Conservation (phyloP, 2,113 vertebrate genomes). For the Cyrtonyx montezumae region DNA sequence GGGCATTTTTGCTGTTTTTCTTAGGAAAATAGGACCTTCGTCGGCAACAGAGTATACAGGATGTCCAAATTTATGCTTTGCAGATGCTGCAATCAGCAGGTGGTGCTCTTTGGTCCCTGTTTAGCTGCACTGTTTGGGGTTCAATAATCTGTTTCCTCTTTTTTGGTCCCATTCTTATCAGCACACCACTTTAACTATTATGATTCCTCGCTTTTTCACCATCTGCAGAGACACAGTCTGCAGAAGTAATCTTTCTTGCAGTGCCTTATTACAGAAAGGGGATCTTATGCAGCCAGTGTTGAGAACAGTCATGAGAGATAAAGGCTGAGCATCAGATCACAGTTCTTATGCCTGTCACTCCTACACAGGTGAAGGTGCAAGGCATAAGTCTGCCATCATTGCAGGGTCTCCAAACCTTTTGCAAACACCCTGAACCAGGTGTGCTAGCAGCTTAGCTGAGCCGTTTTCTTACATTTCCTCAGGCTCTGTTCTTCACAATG, state of each 20-base stretch:
- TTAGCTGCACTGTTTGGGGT: background rate
- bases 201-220: background rate
- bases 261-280: background rate
- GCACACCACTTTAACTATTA: fast-evolving
- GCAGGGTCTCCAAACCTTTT: background rate
- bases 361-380: background rate
- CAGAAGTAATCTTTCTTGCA: background rate
- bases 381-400: background rate
- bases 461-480: background rate
- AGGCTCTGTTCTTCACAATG: background rate
- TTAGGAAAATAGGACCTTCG: background rate
- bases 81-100: background rate
- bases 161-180: background rate
- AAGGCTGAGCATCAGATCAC: background rate
- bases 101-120: background rate
- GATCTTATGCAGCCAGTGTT: background rate
- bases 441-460: background rate
- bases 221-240: background rate
- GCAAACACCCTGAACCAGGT: background rate
- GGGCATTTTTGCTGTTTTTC: background rate
- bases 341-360: background rate
- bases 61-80: background rate
- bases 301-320: background rate
- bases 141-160: background rate
- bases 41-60: background rate